Conservation (phyloP, 2,888 invertebrate species). For the Meandrusa payeni region DNA sequence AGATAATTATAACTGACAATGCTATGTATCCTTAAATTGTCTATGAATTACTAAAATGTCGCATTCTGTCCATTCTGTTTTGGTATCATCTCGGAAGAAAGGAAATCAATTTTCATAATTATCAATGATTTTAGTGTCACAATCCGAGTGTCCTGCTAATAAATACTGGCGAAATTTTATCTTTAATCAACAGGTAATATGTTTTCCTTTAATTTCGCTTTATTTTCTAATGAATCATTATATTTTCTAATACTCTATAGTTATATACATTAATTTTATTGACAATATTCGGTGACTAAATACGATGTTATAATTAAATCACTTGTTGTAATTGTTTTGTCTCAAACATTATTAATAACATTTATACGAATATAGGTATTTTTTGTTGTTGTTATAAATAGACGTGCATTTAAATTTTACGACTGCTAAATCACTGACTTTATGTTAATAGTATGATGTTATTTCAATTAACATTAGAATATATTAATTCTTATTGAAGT, state of each 20-base stretch:
- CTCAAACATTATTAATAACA: background rate
- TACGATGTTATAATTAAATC: conserved; percentile 3
- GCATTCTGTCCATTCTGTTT: conserved; percentile 77
- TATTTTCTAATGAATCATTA: conserved; percentile 37
- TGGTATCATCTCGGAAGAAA: conserved; percentile 66
- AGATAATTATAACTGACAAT: too few species aligned
- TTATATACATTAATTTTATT: conserved; percentile 32
- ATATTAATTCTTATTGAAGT: too few species aligned
- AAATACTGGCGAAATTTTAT: conserved; percentile 37
- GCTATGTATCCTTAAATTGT: conserved; percentile 32
- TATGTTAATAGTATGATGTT: background rate
- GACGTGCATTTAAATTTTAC: conserved; percentile 25
- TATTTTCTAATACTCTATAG: conserved; percentile 40
- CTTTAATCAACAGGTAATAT: conserved; percentile 36
- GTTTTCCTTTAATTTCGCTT: conserved; percentile 27
- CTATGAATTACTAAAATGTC: conserved; percentile 69
- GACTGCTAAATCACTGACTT: background rate
- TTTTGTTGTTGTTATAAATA: conserved; percentile 38
- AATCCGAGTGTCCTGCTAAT: conserved; percentile 37
- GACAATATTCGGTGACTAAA: conserved; percentile 3
- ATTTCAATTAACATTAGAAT: too few species aligned
- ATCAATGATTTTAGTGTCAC: conserved; percentile 46
- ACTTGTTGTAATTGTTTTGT: background rate
- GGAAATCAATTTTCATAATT: conserved; percentile 58
- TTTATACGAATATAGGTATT: conserved; percentile 23